Evolutionary conservation across 2,888 invertebrate species (phyloP), one percentile per base, ranked within the genome.

Genomic region (Nemapogon koenigi): DNA sequence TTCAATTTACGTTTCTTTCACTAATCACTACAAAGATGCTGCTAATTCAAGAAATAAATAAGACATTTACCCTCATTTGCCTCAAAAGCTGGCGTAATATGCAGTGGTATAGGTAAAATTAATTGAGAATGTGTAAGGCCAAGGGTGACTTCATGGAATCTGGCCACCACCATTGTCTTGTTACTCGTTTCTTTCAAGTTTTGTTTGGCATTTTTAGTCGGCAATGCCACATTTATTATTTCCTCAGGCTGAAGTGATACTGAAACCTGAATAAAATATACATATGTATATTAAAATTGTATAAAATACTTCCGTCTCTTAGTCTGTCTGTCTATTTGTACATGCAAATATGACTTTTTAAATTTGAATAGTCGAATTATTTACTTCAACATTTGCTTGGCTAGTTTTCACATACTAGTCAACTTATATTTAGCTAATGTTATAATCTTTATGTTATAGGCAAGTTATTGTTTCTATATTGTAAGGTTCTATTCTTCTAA

Each of bases 231-330:
- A 44, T 73, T 79, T 16, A 80, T 59, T 45, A 83, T 73, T 51
- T 98, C 97, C 66, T 96, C 95, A 43, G 95, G 94, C 68, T 98
- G 97, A 29, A 98, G 66, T n/a, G 96, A 94, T 1, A 97, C 97
- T 3, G 96, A 94, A 1, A 80, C 79, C 79, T 80, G 44, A 13
- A 51, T 50, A 14, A n/a, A 18, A n/a, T 31, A 29, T 13, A 22
- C 13, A 19, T 33, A 8, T 13, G 10, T 32, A 32, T 32, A 15
- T 17, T 13, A 36, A 11, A 16, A 30, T 15, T 10, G 6, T 33
- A 8, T 3, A 6, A 4, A 33, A 3, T 33, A 4, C n/a, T 13
- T 11, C 11, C 4, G 19, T 16, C 27, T 17, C 36, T 10, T 19
- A n/a, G n/a, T n/a, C n/a, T n/a, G n/a, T n/a, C n/a, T n/a, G n/a